Percentiles rank a stretch among this genome's conserved stretches.
Conservation (phyloP, 2,888 invertebrate genomes). For the Mythimna albipuncta region DNA sequence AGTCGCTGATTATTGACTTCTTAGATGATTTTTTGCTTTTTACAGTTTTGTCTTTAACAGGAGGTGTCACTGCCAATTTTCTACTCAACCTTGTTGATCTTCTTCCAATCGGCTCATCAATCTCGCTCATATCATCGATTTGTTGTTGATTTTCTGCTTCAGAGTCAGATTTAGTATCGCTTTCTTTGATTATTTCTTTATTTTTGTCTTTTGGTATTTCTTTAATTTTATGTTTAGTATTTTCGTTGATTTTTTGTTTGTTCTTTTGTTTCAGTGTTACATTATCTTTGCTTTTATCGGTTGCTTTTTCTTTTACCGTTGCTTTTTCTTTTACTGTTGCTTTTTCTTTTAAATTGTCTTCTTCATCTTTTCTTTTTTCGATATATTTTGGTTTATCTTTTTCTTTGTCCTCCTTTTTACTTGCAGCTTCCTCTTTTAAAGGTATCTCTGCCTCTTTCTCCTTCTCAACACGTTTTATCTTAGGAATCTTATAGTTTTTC, state of each 20-base stretch:
- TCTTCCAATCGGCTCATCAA: conserved; percentile 56
- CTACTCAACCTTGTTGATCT: conserved; percentile 74
- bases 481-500: conserved; percentile 88
- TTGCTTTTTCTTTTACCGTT: conserved; percentile 31
- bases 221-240: conserved; percentile 29
- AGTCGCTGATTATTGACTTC: conserved; percentile 72
- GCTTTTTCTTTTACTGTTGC: conserved; percentile 6
- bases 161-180: conserved; percentile 19
- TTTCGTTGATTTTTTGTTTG: conserved; percentile 42
- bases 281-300: conserved; percentile 35
- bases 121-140: conserved; percentile 12
- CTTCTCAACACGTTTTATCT: conserved; percentile 79
- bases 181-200: conserved; percentile 50
- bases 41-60: conserved; percentile 25
- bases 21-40: conserved; percentile 66
- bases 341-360: not conserved
- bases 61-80: conserved; percentile 58
- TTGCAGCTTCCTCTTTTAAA: conserved; percentile 36
- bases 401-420: conserved; percentile 34
- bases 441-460: conserved; percentile 61
- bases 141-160: conserved; percentile 22
- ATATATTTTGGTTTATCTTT: conserved; percentile 37
- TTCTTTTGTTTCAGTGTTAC: conserved; percentile 30
- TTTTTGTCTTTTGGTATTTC: conserved; percentile 32
- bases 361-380: conserved; percentile 31